Conservation (phyloP, 1,140 invertebrate genomes). For the Conus ventricosus region DNA sequence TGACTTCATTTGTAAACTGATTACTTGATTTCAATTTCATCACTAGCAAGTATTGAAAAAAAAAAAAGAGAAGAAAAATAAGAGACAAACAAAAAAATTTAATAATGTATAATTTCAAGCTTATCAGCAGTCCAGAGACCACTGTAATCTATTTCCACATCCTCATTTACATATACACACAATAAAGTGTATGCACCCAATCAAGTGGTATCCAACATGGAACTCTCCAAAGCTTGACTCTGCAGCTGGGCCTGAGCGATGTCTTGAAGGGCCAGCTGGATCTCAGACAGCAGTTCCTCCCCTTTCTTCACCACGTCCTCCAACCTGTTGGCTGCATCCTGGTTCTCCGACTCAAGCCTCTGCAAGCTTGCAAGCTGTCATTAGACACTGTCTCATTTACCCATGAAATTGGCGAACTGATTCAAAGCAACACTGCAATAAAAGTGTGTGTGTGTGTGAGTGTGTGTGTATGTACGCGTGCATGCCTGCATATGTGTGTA, state of each 20-base stretch:
- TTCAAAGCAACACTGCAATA: neutral
- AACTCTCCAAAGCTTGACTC: slow-evolving; percentile 82
- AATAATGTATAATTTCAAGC: too few species aligned
- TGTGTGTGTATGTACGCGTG: too few species aligned
- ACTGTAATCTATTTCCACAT: too few species aligned
- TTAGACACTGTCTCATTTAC: neutral
- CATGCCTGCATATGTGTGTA: too few species aligned
- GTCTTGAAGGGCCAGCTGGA: slow-evolving; percentile 92
- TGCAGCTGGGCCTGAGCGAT: slow-evolving; percentile 94
- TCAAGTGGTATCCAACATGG: slow-evolving; percentile 1
- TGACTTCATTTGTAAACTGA: too few species aligned
- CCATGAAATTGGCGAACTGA: neutral
- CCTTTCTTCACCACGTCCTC: slow-evolving; percentile 92
- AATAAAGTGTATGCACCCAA: neutral
- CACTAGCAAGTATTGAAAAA: too few species aligned
- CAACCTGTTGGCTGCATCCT: slow-evolving; percentile 90
- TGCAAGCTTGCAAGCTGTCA: slow-evolving; percentile 83
- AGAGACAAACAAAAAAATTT: too few species aligned
- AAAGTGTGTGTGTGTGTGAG: too few species aligned
- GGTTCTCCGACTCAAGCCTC: slow-evolving; percentile 92
- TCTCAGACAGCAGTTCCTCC: slow-evolving; percentile 90
- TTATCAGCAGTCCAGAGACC: too few species aligned
- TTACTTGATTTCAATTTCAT: too few species aligned
- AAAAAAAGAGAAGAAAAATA: too few species aligned
- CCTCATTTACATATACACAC: neutral